Evolutionary conservation across 1,140 invertebrate genomes (phyloP).

Genomic region (Plutomurus gul): DNA sequence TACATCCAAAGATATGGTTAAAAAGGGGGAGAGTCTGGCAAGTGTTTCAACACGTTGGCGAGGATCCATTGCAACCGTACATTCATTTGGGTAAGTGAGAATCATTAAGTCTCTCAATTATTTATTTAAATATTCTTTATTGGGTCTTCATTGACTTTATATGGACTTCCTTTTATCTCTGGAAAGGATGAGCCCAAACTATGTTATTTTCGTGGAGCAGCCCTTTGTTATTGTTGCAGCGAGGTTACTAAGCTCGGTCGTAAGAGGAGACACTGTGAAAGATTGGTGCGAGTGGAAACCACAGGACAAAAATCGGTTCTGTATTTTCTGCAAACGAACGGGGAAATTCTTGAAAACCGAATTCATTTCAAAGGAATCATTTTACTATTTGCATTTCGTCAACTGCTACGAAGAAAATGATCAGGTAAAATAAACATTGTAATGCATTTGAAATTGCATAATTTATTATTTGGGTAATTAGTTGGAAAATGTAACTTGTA

Average conservation of each 20-base stretch:
- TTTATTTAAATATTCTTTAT: too few species aligned
- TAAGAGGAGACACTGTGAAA: constrained; percentile 35
- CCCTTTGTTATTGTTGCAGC: constrained; percentile 38
- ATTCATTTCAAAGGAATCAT: constrained; percentile 58
- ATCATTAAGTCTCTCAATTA: too few species aligned
- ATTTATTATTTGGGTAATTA: constrained; percentile 17
- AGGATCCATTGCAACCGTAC: constrained; percentile 49
- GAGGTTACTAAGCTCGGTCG: constrained; percentile 28
- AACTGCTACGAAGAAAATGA: constrained; percentile 64
- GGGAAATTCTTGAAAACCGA: constrained; percentile 58
- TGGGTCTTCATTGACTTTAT: too few species aligned
- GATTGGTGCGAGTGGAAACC: constrained; percentile 60
- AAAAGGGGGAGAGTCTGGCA: constrained; percentile 41
- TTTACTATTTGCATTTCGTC: constrained; percentile 63
- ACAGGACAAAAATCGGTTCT: constrained; percentile 58
- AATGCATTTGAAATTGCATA: background rate
- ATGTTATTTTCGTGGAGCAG: constrained; percentile 48
- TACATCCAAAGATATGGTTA: constrained; percentile 44
- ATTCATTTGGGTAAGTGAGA: constrained; percentile 50
- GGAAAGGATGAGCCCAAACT: constrained; percentile 50
- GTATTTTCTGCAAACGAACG: constrained; percentile 59
- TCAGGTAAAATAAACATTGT: constrained; percentile 48
- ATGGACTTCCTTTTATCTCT: too few species aligned
- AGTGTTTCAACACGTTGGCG: constrained; percentile 30
- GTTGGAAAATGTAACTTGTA: too few species aligned